Evolutionary conservation across 1,140 invertebrate genomes (phyloP).

Genomic region (Aphaenogaster floridana): DNA sequence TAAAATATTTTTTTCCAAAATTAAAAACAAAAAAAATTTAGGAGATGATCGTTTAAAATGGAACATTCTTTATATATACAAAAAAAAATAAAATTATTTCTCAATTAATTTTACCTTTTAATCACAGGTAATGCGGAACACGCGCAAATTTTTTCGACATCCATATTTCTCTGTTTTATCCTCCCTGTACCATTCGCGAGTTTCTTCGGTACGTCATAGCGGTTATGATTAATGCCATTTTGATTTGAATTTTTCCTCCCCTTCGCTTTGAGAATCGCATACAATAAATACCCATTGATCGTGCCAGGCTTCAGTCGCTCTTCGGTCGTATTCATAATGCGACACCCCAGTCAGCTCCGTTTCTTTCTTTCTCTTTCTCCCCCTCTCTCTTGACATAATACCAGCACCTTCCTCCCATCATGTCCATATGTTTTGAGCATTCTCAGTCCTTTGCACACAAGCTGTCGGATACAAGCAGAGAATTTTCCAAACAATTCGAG

Average conservation of each 20-base stretch:
- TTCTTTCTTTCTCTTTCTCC: neutral
- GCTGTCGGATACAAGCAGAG: neutral
- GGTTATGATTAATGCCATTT: conserved; percentile 42
- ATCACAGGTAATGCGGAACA: neutral
- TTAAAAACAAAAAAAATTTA: too few relatives aligned
- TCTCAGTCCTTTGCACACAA: neutral
- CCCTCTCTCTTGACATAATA: neutral
- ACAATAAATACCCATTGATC: conserved; percentile 36
- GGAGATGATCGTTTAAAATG: too few relatives aligned
- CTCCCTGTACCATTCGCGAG: neutral
- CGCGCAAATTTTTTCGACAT: neutral
- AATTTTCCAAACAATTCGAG: neutral
- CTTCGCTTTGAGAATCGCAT: neutral
- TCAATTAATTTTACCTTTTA: neutral
- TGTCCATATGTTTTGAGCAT: conserved; percentile 45
- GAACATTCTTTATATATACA: too few relatives aligned
- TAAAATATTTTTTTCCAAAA: too few relatives aligned
- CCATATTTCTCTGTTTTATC: conserved; percentile 4
- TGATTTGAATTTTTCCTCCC: conserved; percentile 5
- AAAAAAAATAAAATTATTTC: neutral
- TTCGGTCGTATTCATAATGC: neutral
- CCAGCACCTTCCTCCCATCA: neutral
- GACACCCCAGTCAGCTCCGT: neutral
- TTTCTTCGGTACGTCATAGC: neutral
- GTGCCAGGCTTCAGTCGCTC: neutral